These are phyloP conservation scores for Dysdera silvatica DNA, from an alignment of 1,140 invertebrate species.

Conservation along the genomic window DNA sequence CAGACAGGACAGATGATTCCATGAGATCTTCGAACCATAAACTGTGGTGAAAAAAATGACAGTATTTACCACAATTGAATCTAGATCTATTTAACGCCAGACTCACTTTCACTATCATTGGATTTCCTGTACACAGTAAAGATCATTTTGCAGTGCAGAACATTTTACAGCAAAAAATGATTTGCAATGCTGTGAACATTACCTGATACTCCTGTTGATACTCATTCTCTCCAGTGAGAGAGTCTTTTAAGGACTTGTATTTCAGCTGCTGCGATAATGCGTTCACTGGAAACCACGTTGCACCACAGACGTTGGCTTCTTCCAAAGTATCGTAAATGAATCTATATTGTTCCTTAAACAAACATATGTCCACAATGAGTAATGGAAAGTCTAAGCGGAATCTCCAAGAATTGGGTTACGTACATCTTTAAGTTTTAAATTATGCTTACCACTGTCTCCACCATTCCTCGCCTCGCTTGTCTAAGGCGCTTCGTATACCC, in stretches of 20 bases:
- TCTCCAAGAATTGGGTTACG: too few relatives aligned
- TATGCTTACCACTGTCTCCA: conserved; percentile 74
- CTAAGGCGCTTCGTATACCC: conserved; percentile 87
- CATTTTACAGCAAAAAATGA: too few relatives aligned
- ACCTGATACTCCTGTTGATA: conserved; percentile 79
- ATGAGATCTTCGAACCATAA: too few relatives aligned
- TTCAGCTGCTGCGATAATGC: conserved; percentile 65
- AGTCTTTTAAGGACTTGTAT: conserved; percentile 71
- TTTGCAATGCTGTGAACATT: conserved; percentile 27
- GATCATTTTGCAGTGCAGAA: too few relatives aligned
- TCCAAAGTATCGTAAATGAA: conserved; percentile 94
- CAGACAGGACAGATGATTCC: too few relatives aligned
- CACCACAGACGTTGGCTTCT: conserved; percentile 78
- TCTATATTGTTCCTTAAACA: conserved; percentile 82
- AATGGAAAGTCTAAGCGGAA: too few relatives aligned
- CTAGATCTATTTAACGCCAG: too few relatives aligned
- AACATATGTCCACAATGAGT: too few relatives aligned
- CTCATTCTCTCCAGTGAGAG: conserved; percentile 64
- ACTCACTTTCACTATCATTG: too few relatives aligned
- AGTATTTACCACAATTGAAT: too few relatives aligned
- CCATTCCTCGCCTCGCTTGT: conserved; percentile 80
- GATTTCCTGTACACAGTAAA: too few relatives aligned
- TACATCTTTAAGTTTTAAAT: neutral
- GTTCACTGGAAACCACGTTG: conserved; percentile 78
- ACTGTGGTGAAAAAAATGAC: too few relatives aligned